These are phyloP conservation scores for Periophthalmodon schlosseri DNA, from an alignment of 2,113 vertebrate species.

Conservation along the genomic window DNA sequence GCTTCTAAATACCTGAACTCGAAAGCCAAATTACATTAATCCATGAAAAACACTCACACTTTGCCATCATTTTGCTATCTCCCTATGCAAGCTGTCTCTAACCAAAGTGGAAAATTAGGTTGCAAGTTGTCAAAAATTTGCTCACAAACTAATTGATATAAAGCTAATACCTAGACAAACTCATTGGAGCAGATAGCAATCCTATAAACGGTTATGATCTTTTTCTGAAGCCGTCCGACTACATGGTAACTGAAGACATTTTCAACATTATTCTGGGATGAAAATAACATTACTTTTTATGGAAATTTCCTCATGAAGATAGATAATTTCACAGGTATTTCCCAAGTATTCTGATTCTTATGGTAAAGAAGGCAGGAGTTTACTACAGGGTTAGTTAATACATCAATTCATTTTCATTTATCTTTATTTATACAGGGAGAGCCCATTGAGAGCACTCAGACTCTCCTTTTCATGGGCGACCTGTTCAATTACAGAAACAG, in stretches of 20 bases:
- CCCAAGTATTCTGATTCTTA: too few species aligned
- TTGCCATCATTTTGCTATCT: slow-evolving; percentile 11
- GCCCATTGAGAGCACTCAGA: too few species aligned
- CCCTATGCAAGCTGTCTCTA: slow-evolving; percentile 8
- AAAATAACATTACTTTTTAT: neutral
- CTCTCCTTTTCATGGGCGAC: too few species aligned
- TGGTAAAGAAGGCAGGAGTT: neutral
- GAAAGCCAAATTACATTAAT: slow-evolving; percentile 39
- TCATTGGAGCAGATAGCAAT: neutral
- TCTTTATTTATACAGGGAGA: too few species aligned
- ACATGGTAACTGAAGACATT: neutral
- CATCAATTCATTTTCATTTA: too few species aligned
- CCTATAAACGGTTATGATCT: neutral
- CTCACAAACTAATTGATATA: neutral
- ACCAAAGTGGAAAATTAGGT: neutral
- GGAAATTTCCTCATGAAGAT: neutral
- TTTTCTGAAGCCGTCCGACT: neutral
- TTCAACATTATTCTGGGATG: neutral
- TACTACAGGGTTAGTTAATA: too few species aligned
- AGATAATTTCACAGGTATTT: too few species aligned
- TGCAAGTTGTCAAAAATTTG: neutral
- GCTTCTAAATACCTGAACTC: slow-evolving; percentile 32
- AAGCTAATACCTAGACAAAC: neutral
- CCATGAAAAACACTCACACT: slow-evolving; percentile 12
- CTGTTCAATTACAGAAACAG: too few species aligned